Evolutionary conservation across 2,113 vertebrate species (phyloP), one percentile per base, ranked within the genome.

Genomic region (Megaleporinus macrocephalus): DNA sequence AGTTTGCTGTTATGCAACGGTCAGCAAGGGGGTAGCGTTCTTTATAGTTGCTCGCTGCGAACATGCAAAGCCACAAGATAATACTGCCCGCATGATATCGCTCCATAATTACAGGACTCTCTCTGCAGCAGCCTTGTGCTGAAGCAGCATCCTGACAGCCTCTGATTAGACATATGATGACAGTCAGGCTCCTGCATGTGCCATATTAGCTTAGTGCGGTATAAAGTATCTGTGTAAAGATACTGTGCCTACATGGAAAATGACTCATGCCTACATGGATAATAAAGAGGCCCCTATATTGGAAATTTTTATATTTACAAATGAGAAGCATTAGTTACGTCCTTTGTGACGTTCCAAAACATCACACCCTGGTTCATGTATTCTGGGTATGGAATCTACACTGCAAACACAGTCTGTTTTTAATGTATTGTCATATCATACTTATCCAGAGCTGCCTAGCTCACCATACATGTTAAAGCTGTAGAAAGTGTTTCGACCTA

Each of bases 1-100:
- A 57, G 72, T 61, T 29, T 30, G 36, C 36, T 47, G 27, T 81
- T 81, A 69, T 75, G 47, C 57, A 81, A 81, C 16, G 33, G 15
- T 22, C 72, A 53, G 59, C 73, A 78, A 81, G 68, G 61, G 57
- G 63, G 29, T 62, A 7, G 55, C 57, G 14, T 29, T 71, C 20
- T 63, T 24, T 30, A 69, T 44, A 62, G 71, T n/a, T 26, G n/a
- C 36, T 73, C 47, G 41, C 70, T 15, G n/a, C 65, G 68, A 61
- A 70, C 29, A 20, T 74, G 63, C 65, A 36, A 68, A 65, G 27
- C 10, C 20, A 61, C 24, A 61, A 41, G 7, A 18, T 51, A 14
- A 29, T n/a, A 15, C 5, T 27, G 15, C 15, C 44, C 57, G 1
- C 72, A 1, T 26, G 51, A 65, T 29, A 80, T 49, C 20, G 41